These are phyloP conservation scores for Xestobium rufovillosum DNA, from an alignment of 2,888 invertebrate species.

Conservation along the genomic window DNA sequence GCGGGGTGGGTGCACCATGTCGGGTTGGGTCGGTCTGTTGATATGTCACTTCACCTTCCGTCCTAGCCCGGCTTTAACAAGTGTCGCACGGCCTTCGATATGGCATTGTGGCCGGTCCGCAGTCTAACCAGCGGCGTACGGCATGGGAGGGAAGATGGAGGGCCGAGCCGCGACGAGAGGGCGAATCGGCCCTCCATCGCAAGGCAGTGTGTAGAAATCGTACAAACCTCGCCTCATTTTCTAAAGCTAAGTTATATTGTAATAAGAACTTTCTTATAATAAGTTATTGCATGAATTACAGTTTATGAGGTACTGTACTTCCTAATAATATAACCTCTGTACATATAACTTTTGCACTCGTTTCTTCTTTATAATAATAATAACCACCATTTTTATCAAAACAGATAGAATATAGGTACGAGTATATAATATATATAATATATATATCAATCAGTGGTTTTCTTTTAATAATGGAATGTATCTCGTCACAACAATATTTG, in stretches of 20 bases:
- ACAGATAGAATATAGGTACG: conserved; percentile 43
- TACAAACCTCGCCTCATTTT: conserved; percentile 43
- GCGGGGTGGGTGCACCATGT: conserved; percentile 25
- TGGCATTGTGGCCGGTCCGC: conserved; percentile 4
- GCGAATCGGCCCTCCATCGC: conserved; percentile 29
- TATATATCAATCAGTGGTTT: conserved; percentile 41
- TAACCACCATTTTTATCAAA: conserved; percentile 36
- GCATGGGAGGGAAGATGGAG: conserved; percentile 31
- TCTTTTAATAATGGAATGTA: conserved; percentile 43
- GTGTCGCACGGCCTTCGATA: conserved; percentile 2
- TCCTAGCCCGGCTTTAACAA: conserved; percentile 24
- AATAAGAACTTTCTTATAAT: conserved; percentile 46
- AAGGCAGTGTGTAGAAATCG: conserved; percentile 35
- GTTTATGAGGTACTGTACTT: conserved; percentile 48
- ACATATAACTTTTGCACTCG: conserved; percentile 45
- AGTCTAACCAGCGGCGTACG: conserved; percentile 21
- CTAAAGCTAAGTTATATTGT: conserved; percentile 46
- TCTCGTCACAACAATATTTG: conserved; percentile 47
- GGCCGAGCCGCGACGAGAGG: conserved; percentile 26
- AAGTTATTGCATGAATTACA: conserved; percentile 50
- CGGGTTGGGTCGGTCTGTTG: conserved; percentile 35
- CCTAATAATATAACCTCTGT: conserved; percentile 48
- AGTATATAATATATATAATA: conserved; percentile 37
- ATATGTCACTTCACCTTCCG: conserved; percentile 37
- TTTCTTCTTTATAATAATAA: conserved; percentile 38